phyloP scores from a whole-genome alignment of 2,113 vertebrate species.

The Oceanodroma tethys region DNA sequence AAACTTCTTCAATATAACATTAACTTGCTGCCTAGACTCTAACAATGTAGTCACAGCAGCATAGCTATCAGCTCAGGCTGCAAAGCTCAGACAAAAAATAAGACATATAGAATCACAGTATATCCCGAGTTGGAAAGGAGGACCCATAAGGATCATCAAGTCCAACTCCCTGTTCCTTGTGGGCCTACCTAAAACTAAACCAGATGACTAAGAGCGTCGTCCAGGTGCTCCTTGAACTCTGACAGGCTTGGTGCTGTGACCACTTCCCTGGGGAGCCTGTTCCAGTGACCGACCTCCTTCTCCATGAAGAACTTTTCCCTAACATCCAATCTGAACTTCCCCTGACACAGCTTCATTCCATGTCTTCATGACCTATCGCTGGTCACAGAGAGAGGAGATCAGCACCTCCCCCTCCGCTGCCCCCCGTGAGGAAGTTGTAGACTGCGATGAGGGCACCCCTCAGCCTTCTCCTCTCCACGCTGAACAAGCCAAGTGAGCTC shows the following conservation, averaged over 20 bases:
- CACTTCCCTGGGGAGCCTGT: not conserved
- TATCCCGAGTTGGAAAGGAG: not conserved
- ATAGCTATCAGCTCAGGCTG: not conserved
- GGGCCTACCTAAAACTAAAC: not conserved
- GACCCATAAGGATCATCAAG: not conserved
- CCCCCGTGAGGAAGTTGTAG: not conserved
- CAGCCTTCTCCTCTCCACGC: not conserved
- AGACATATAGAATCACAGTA: not conserved
- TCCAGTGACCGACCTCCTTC: not conserved
- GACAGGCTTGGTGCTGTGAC: not conserved
- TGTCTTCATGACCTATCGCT: not conserved
- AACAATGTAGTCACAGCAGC: not conserved
- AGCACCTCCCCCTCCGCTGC: not conserved
- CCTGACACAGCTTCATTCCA: not conserved
- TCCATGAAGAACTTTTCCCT: not conserved
- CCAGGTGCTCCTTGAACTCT: not conserved
- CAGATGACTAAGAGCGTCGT: accelerated
- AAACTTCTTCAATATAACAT: not conserved
- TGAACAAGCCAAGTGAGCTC: not conserved
- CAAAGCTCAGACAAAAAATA: not conserved
- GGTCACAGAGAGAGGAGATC: not conserved
- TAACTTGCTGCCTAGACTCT: not conserved
- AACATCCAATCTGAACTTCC: not conserved
- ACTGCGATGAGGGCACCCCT: not conserved
- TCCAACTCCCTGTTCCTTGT: not conserved